A percentile compares a stretch with the other conserved stretches of the same genome.
These are phyloP conservation scores for Dendrolimus houi DNA, from an alignment of 2,888 invertebrate species.

Conservation along the genomic window DNA sequence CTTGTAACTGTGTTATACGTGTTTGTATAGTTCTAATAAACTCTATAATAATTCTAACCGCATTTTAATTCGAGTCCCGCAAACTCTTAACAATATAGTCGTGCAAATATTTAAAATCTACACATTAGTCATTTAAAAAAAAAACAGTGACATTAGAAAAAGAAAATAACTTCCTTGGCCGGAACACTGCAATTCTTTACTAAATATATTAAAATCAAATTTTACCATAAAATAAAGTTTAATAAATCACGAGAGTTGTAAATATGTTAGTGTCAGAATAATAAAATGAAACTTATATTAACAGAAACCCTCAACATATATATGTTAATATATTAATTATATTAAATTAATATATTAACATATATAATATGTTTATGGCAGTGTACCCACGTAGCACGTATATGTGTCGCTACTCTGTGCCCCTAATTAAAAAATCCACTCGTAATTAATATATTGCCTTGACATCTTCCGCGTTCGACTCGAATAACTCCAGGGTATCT, in stretches of 20 bases:
- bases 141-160: neutral
- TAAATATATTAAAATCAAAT: neutral
- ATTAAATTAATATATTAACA: slow-evolving; percentile 22
- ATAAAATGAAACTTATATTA: neutral
- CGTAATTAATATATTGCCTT: neutral
- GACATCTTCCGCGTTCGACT: neutral
- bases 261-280: neutral
- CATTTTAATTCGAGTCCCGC: too few relatives aligned
- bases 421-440: neutral
- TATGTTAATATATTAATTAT: slow-evolving; percentile 23
- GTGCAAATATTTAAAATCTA: neutral
- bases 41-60: too few relatives aligned
- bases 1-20: too few relatives aligned
- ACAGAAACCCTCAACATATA: neutral
- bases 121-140: neutral
- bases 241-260: neutral
- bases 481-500: neutral
- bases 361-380: slow-evolving; percentile 6
- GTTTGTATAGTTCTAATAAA: too few relatives aligned
- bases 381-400: neutral
- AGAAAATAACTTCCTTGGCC: neutral
- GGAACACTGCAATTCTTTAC: neutral
- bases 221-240: neutral
- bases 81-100: too few relatives aligned
- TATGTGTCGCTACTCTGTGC: neutral